Conservation (phyloP, 1,140 invertebrate species). For the Eueides isabella region DNA sequence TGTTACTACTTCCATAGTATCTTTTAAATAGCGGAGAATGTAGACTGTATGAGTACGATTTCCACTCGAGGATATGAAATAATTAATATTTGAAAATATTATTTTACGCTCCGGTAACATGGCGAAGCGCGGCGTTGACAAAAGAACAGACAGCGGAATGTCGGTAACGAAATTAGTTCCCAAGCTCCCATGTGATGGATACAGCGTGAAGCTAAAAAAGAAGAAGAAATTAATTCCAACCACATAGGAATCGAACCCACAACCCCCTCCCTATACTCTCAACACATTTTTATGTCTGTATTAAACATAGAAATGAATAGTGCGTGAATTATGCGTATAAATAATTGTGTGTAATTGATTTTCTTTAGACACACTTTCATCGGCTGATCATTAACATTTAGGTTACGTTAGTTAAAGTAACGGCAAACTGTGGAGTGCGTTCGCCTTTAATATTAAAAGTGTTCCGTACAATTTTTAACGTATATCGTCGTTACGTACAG, state of each 20-base stretch:
- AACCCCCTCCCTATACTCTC: not conserved
- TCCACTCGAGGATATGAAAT: no score
- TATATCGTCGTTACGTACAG: no score
- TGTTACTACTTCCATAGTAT: no score
- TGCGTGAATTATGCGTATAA: constrained; percentile 22
- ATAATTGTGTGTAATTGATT: constrained; percentile 32
- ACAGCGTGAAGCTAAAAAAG: not conserved
- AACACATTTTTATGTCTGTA: not conserved
- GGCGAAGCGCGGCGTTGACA: no score
- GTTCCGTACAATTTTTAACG: not conserved
- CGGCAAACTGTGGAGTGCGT: not conserved
- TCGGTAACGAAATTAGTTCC: no score
- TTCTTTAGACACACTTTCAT: constrained; percentile 35
- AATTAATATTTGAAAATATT: no score
- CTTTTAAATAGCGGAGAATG: no score
- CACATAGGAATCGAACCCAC: not conserved
- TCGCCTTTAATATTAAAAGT: not conserved
- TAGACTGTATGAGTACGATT: no score
- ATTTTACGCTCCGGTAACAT: no score
- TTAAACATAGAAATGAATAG: not conserved
- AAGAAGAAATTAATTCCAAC: not conserved
- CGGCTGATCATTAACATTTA: not conserved
- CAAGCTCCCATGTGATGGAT: no score
- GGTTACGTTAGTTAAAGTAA: not conserved
- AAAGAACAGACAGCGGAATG: no score